Base-by-base conservation (phyloP, 2,888 invertebrate genomes). In the Mellilla xanthometata region DNA sequence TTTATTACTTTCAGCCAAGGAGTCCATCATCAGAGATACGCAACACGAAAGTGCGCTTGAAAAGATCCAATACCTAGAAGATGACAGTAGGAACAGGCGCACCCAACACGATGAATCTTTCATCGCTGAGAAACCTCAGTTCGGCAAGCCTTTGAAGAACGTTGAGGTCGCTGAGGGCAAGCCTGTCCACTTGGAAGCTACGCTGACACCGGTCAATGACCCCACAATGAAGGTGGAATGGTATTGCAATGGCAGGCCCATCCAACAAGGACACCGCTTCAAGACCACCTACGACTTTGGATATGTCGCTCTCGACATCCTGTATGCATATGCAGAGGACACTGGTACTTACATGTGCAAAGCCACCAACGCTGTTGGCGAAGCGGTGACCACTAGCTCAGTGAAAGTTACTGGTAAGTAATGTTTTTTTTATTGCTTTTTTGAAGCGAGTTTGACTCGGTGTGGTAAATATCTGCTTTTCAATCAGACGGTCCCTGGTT, bases 201-300 rank as follows among this genome's bases (percentile, higher is more conserved):
- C 98, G 3, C 89, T 99, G 22, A 97, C 97, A 0, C 99, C 99
- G 0, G 96, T 99, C 24, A 98, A 99, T 68, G 99, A 99, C 81
- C 98, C 99, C 2, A 97, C 97, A 5, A 99, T 99, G 99, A 94
- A 95, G 59, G 97, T 99, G 6, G 99, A 99, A 87, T 99, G 99
- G 99, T 98, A 93, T 87, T 95, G 97, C 79, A 97, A 99, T 83
- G 99, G 98, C 39, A 92, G 94, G 66, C 98, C 98, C 2, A 93
- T 99, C 65, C 95, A 95, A 69, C 95, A 95, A 72, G 97, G 98
- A 34, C 98, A 98, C 77, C 93, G 99, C 56, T 99, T 98, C 85
- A 97, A 97, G 81, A 97, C 98, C 2, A 96, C 96, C 2, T 96
- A 98, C 71, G 99, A 99, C 79, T 99, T 99, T 81, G 99, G 99